These are phyloP conservation scores for Tragopan temminckii DNA, from an alignment of 2,797 vertebrate genomes.

Conservation along the genomic window DNA sequence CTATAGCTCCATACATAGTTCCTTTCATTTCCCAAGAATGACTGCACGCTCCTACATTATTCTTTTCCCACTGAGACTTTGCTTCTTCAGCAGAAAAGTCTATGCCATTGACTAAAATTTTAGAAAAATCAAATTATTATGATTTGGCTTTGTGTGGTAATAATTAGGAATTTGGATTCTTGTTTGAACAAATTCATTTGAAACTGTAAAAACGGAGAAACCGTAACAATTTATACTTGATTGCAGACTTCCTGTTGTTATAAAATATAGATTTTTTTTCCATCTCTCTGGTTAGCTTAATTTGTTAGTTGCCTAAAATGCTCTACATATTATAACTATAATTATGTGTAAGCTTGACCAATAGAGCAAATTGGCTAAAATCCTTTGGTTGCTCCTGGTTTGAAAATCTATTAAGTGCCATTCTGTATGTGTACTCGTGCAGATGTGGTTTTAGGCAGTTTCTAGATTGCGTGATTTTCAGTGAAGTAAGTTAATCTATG, in stretches of 20 bases:
- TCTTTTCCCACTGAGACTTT: background rate
- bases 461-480: slow-evolving; percentile 47
- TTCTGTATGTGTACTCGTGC: background rate
- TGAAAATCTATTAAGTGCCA: background rate
- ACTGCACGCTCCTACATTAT: background rate
- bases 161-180: background rate
- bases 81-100: background rate
- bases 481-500: slow-evolving; percentile 48
- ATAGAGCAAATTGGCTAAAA: background rate
- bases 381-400: background rate
- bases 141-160: background rate
- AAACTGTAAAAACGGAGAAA: background rate
- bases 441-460: slow-evolving; percentile 27
- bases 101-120: background rate
- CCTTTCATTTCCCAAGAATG: background rate
- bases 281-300: background rate
- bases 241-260: background rate
- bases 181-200: background rate
- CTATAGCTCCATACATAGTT: background rate
- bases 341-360: background rate
- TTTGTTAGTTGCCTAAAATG: background rate
- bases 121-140: background rate
- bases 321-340: background rate
- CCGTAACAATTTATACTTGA: background rate
- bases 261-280: background rate